Evolutionary conservation across 2,797 vertebrate genomes (phyloP).

Genomic region (Esox masquinongy): DNA sequence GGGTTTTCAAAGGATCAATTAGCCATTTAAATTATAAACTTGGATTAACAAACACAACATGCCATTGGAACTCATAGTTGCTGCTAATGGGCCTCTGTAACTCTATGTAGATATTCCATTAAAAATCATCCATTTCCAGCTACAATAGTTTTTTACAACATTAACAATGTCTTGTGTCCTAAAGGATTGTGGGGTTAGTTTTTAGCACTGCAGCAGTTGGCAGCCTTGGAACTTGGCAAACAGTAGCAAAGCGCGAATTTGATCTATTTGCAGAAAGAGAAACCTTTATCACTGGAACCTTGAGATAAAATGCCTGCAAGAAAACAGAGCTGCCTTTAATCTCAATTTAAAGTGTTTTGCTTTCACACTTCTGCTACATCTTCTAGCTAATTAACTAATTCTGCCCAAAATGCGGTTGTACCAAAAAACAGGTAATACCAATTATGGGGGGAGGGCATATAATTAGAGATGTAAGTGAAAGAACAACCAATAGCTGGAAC

Average conservation of each 20-base stretch:
- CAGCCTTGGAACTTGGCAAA: conserved; percentile 20
- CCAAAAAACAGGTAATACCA: conserved; percentile 34
- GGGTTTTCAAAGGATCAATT: too few relatives aligned
- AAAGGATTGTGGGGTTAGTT: conserved; percentile 12
- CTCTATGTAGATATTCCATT: too few relatives aligned
- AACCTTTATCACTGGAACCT: conserved; percentile 55
- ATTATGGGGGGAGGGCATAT: conserved; percentile 35
- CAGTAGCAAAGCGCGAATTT: conserved; percentile 36
- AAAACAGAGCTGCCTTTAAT: conserved; percentile 47
- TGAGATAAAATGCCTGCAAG: conserved; percentile 48
- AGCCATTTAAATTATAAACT: too few relatives aligned
- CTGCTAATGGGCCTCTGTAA: too few relatives aligned
- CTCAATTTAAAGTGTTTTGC: conserved; percentile 53
- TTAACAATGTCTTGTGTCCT: background rate
- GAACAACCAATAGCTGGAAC: conserved; percentile 21
- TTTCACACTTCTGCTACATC: conserved; percentile 53
- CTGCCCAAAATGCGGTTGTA: conserved; percentile 25
- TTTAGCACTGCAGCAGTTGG: conserved; percentile 27
- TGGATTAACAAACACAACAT: too few relatives aligned
- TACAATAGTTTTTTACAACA: too few relatives aligned
- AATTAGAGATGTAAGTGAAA: conserved; percentile 30
- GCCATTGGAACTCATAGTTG: too few relatives aligned
- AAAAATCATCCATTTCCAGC: too few relatives aligned
- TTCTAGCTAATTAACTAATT: conserved; percentile 60
- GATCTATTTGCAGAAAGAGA: conserved; percentile 55